Evolutionary conservation across 2,888 invertebrate species (phyloP), one percentile per base, ranked within the genome.

Genomic region (Prostheceraeus crozeri): DNA sequence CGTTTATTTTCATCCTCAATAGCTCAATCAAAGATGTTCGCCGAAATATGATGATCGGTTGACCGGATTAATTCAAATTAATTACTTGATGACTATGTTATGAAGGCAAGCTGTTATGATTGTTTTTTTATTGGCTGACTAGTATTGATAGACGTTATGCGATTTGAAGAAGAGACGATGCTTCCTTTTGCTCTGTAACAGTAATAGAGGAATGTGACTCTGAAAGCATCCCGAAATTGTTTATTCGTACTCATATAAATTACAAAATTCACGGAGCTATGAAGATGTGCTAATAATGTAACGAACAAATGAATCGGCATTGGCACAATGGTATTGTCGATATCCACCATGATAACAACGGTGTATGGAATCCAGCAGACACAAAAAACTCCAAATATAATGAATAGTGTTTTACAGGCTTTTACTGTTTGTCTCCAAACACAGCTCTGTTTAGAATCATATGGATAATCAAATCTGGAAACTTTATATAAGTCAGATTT

Each of bases 311-410:
- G 65, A 27, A 58, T 52, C n/a, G n/a, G n/a, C n/a, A 53, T 58
- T 33, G 40, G 30, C n/a, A 35, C 19, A 23, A 53, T 52, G 6
- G 33, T n/a, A 31, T 64, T 62, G 10, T 61, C 19, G 10, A 25
- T 31, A 30, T 64, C 64, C 14, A 55, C 45, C 30, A 59, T 36
- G 10, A 64, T 61, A 1, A 64, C 58, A 40, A 64, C 11, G 8
- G 61, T 61, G 52, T 64, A 64, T 6, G 64, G 64, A 23, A 56
- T 51, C 64, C 64, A 64, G 25, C 64, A 63, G 14, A 58, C 30
- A 8, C 53, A 40, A 35, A 64, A 64, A 8, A 64, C 51, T 25
- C 63, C 27, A 40, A 64, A 64, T 6, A 64, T 62, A 0, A 64
- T 51, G 31, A 63, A 64, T 11, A 64, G 35, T n/a, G 62, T 64